Conservation (phyloP, 2,113 vertebrate genomes). For the Pachycephala philippinensis region DNA sequence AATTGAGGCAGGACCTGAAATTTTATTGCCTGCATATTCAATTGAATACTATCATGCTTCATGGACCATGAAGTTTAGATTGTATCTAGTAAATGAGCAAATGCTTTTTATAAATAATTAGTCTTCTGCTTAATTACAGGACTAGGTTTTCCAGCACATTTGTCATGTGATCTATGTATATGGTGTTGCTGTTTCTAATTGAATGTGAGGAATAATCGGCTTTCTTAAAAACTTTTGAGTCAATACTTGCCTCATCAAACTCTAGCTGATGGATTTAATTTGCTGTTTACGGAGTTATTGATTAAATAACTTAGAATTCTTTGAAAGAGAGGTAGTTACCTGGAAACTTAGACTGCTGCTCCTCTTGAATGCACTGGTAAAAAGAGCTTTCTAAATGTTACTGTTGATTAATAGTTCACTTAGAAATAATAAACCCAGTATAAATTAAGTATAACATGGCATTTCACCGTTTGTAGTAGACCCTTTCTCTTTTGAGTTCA, state of each 20-base stretch:
- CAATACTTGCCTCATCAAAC: neutral
- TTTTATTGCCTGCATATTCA: neutral
- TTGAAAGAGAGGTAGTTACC: slow-evolving; percentile 4
- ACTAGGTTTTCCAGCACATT: neutral
- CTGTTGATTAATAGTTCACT: slow-evolving; percentile 18
- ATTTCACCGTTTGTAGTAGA: neutral
- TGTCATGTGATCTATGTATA: neutral
- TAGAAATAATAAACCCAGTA: neutral
- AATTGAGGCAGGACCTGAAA: neutral
- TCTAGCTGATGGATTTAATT: slow-evolving; percentile 38
- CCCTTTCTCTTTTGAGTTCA: neutral
- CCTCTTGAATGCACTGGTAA: neutral
- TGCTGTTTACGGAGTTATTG: slow-evolving; percentile 23
- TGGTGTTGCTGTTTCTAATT: slow-evolving; percentile 6
- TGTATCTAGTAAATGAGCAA: slow-evolving; percentile 33
- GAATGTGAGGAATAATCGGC: slow-evolving; percentile 7
- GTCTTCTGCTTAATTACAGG: slow-evolving; percentile 43
- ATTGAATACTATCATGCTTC: neutral
- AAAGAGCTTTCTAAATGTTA: neutral
- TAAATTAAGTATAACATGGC: neutral
- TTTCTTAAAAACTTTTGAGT: slow-evolving; percentile 29
- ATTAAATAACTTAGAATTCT: slow-evolving; percentile 30
- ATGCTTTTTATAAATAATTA: slow-evolving; percentile 41
- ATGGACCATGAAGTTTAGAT: neutral
- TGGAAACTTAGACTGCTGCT: neutral